Base-by-base conservation (phyloP, 1,140 invertebrate species). In the Bombus sylvicola region DNA sequence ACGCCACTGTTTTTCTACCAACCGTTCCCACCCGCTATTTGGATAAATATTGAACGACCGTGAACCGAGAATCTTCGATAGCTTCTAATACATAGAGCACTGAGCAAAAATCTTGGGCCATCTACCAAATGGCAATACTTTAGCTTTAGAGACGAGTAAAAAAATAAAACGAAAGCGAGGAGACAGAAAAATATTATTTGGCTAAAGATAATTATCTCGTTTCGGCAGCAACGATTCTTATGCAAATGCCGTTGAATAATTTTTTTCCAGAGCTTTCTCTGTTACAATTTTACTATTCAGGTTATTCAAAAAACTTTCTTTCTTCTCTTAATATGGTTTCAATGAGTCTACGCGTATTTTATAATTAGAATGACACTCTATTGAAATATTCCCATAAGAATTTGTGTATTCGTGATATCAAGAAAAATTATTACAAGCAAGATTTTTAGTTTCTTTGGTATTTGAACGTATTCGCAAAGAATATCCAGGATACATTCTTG, bases 81-180 rank as follows among this genome's bases (percentile, higher is more conserved):
- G 15, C 12, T 53, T 53, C 31, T 47, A n/a, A 28, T 18, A 28
- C 6, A 31, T 31, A 10, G 59, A 62, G 28, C 47, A 53, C 18
- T 8, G 47, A n/a, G 59, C 59, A 62, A n/a, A 47, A 47, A 73
- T 47, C 41, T 47, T 73, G 15, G 59, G 28, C 59, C 12, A n/a
- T 62, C 28, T n/a, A 62, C 59, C 25, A 62, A 62, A n/a, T 62
- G 59, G 59, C 5, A 62, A 62, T n/a, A 62, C 28, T 62, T 62
- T 62, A 13, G 12, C 28, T n/a, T 62, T 62, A n/a, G 59, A 62
- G 28, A n/a, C 28, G 59, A 62, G 4, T 22, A 53, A 53, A 53
- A 53, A 6, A 18, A 53, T 6, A 53, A 53, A 53, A 47, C 1
- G 47, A 53, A 53, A 0, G 1, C 0, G 5, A 53, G 0, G 1